Percentiles rank a stretch among this genome's conserved stretches.
These are phyloP conservation scores for Corythoichthys intestinalis DNA, from an alignment of 2,113 vertebrate species.

Conservation along the genomic window DNA sequence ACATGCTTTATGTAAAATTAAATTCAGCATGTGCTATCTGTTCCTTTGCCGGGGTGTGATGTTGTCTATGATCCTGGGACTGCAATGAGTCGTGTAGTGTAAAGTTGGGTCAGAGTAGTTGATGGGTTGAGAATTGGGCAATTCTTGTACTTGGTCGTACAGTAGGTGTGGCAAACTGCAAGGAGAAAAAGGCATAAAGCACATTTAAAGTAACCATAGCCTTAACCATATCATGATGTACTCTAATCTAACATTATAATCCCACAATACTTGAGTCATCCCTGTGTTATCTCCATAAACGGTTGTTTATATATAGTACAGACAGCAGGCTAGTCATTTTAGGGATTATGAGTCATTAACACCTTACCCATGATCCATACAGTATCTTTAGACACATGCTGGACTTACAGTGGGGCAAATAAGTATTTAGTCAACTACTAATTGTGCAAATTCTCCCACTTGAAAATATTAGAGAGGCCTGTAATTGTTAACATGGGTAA, in stretches of 20 bases:
- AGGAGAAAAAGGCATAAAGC: slow-evolving; percentile 5
- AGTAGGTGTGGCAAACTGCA: slow-evolving; percentile 68
- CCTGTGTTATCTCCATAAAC: slow-evolving; percentile 39
- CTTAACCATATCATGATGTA: slow-evolving; percentile 25
- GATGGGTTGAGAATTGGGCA: slow-evolving; percentile 57
- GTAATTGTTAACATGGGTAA: too few relatives aligned
- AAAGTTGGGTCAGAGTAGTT: slow-evolving; percentile 69
- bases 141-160: slow-evolving; percentile 60
- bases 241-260: slow-evolving; percentile 43
- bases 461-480: too few relatives aligned
- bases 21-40: slow-evolving; percentile 32
- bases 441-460: too few relatives aligned
- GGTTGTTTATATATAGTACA: slow-evolving; percentile 25
- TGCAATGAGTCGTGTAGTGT: slow-evolving; percentile 73
- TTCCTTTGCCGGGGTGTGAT: slow-evolving; percentile 41
- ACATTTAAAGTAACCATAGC: not conserved
- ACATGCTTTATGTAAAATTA: not conserved
- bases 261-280: slow-evolving; percentile 28
- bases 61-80: slow-evolving; percentile 66
- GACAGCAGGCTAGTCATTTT: slow-evolving; percentile 48
- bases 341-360: slow-evolving; percentile 52
- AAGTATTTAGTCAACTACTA: too few relatives aligned
- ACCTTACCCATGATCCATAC: slow-evolving; percentile 52
- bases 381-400: slow-evolving; percentile 31
- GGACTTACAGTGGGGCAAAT: not conserved